phyloP scores from a whole-genome alignment of 30 jellyfish, hydroid and myxozoan species.

The Chrysaora quinquecirrha region DNA sequence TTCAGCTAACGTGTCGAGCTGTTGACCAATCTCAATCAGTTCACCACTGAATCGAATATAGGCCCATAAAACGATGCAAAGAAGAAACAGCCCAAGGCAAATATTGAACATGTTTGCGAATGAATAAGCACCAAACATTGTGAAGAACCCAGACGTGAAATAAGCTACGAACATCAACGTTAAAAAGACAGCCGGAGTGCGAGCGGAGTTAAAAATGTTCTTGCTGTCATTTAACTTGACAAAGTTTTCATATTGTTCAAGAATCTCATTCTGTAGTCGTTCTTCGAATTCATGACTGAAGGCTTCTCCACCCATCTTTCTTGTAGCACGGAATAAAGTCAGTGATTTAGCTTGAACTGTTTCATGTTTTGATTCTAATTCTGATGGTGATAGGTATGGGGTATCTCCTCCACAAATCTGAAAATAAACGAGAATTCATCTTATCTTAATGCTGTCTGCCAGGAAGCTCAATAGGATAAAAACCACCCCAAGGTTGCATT shows the following conservation, averaged over 20 bases:
- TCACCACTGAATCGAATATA: slow-evolving; percentile 98
- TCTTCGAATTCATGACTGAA: slow-evolving; percentile 91
- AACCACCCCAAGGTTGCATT: no score
- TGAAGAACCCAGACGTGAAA: slow-evolving; percentile 86
- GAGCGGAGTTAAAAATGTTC: slow-evolving; percentile 97
- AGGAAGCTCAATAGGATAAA: no score
- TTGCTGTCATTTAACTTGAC: slow-evolving; percentile 88
- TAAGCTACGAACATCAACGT: slow-evolving; percentile 84
- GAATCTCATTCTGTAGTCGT: slow-evolving; percentile 63
- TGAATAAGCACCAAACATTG: slow-evolving; percentile 87
- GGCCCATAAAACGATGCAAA: slow-evolving; percentile 93
- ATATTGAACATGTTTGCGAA: slow-evolving; percentile 89
- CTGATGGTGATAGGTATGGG: slow-evolving; percentile 93
- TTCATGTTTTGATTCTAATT: slow-evolving; percentile 78
- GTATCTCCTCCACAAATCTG: slow-evolving; percentile 99
- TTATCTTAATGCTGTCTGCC: no score
- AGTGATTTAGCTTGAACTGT: slow-evolving; percentile 71
- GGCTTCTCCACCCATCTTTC: slow-evolving; percentile 97
- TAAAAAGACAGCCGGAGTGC: slow-evolving; percentile 97
- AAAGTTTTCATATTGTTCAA: slow-evolving; percentile 81
- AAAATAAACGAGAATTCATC: no score
- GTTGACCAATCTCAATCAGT: slow-evolving; percentile 92
- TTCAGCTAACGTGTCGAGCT: slow-evolving; percentile 89
- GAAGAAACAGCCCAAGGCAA: slow-evolving; percentile 74
- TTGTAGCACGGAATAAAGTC: slow-evolving; percentile 87